Evolutionary conservation across 1,140 invertebrate genomes (phyloP).

Genomic region (Eurosta solidaginis): DNA sequence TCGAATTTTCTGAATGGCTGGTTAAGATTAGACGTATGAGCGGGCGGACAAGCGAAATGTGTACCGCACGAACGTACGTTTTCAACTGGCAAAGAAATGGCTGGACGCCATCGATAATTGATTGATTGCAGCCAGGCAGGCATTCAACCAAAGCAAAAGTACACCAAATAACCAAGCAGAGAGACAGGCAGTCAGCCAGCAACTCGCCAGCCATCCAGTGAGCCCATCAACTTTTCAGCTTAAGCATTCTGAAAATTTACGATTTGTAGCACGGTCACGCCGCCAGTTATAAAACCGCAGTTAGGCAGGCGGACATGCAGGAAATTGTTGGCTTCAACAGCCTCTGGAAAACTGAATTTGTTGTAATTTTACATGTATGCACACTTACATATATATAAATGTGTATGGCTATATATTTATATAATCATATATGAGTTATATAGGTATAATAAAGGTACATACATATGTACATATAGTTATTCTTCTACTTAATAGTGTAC

Average conservation of each 20-base stretch:
- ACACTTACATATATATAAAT: background rate
- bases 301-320: background rate
- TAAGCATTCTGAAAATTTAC: background rate
- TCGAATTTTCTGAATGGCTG: background rate
- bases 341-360: conserved; percentile 10
- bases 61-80: conserved; percentile 11
- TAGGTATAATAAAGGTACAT: too few relatives aligned
- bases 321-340: conserved; percentile 25
- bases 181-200: background rate
- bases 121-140: conserved; percentile 26
- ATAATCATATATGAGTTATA: background rate
- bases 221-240: too few relatives aligned
- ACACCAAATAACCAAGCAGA: too few relatives aligned
- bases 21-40: background rate
- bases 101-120: conserved; percentile 26
- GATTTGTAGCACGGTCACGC: background rate
- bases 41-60: conserved; percentile 12
- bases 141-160: conserved; percentile 2
- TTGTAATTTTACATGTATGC: too few relatives aligned
- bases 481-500: background rate
- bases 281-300: background rate
- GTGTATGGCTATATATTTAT: background rate
- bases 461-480: background rate
- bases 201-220: too few relatives aligned
- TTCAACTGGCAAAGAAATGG: conserved; percentile 4